phyloP scores from a whole-genome alignment of 2,797 vertebrate species.

The Clarias platycephalus region DNA sequence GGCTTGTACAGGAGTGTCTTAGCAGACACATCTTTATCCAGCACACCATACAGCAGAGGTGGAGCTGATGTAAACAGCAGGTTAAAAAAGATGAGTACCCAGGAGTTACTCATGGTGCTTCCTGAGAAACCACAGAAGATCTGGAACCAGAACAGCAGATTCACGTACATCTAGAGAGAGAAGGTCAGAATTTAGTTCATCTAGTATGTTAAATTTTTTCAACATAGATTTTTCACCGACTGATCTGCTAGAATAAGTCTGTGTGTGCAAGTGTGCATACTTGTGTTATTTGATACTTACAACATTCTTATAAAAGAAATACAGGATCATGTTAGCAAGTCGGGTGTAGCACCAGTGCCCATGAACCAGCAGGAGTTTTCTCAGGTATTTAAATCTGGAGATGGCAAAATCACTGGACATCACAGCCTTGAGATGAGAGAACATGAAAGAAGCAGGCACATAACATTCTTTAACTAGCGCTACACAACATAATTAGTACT shows the following conservation, averaged over 20 bases:
- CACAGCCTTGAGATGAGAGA: constrained; percentile 77
- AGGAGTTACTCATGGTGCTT: constrained; percentile 90
- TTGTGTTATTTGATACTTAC: constrained; percentile 69
- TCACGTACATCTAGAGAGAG: constrained; percentile 85
- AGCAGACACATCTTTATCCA: constrained; percentile 83
- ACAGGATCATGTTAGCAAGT: constrained; percentile 92
- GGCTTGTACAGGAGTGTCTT: constrained; percentile 78
- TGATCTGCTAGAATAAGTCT: background rate
- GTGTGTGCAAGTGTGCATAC: background rate
- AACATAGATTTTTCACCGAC: background rate
- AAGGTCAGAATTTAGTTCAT: constrained; percentile 18
- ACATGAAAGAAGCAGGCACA: background rate
- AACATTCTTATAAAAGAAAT: constrained; percentile 97
- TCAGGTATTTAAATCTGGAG: constrained; percentile 87
- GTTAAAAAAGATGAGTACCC: constrained; percentile 96
- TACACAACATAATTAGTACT: background rate
- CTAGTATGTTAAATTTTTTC: background rate
- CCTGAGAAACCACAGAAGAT: constrained; percentile 97
- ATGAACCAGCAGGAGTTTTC: constrained; percentile 89
- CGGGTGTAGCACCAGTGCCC: constrained; percentile 92
- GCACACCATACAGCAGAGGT: constrained; percentile 85
- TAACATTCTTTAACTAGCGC: background rate
- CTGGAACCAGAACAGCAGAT: constrained; percentile 96
- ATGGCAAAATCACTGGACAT: constrained; percentile 97
- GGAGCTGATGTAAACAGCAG: constrained; percentile 91